These are phyloP conservation scores for Chirona hameri DNA, from an alignment of 2,888 invertebrate genomes.

Conservation along the genomic window DNA sequence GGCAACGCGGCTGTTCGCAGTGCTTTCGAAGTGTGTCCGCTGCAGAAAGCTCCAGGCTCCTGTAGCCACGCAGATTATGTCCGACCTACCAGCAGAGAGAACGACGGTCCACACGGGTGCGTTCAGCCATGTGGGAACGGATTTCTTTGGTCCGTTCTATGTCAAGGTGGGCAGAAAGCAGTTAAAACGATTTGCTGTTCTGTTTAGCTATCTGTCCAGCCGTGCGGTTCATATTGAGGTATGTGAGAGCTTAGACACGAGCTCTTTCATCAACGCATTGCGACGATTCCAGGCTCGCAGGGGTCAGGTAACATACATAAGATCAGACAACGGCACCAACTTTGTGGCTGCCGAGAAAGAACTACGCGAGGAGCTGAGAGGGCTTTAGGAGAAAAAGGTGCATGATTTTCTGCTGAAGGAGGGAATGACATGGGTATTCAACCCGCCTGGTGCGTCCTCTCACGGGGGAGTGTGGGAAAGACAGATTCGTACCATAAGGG, in stretches of 20 bases:
- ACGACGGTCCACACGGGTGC: background rate
- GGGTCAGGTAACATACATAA: background rate
- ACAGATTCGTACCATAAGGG: background rate
- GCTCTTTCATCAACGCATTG: background rate
- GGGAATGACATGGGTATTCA: background rate
- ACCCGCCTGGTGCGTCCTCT: conserved; percentile 29
- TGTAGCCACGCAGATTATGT: background rate
- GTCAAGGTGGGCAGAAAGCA: background rate
- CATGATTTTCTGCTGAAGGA: background rate
- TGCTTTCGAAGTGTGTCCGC: background rate
- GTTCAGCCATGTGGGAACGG: background rate
- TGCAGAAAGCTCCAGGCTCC: background rate
- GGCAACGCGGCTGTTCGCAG: too few species aligned
- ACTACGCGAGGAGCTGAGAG: background rate
- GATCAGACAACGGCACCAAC: background rate
- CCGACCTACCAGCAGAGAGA: background rate
- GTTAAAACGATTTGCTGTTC: background rate
- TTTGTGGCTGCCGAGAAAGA: background rate
- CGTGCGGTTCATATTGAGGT: background rate
- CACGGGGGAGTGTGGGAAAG: conserved; percentile 31
- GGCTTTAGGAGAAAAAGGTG: background rate
- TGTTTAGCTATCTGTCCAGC: background rate
- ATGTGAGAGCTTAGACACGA: background rate
- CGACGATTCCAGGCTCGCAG: background rate
- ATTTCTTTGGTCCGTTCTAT: background rate